A percentile compares a stretch with the other conserved stretches of the same genome.
Conservation (phyloP, 2,888 invertebrate genomes). For the Beris chalybata region DNA sequence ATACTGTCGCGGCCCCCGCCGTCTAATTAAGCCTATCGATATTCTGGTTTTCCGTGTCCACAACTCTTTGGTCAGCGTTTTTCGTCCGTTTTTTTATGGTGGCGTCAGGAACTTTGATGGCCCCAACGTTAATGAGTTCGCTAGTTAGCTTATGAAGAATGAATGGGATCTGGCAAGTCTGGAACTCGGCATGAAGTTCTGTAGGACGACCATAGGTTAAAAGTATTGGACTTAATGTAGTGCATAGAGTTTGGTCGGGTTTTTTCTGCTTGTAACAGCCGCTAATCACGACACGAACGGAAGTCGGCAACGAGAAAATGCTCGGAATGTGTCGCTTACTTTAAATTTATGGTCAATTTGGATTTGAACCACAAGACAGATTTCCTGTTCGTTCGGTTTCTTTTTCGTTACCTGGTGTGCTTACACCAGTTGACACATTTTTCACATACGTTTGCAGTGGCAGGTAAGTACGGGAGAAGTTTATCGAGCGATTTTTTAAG, state of each 20-base stretch:
- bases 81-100: constrained; percentile 23
- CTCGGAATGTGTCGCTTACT: constrained; percentile 43
- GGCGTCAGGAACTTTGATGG: constrained; percentile 24
- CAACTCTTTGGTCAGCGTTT: background rate
- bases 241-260: background rate
- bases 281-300: constrained; percentile 41
- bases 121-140: constrained; percentile 13
- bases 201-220: background rate
- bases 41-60: constrained; percentile 43
- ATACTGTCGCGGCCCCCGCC: constrained; percentile 14
- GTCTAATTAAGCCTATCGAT: constrained; percentile 43
- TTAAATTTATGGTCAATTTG: constrained; percentile 43
- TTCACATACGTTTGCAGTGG: too few relatives aligned
- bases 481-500: too few relatives aligned
- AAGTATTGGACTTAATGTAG: background rate
- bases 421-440: too few relatives aligned
- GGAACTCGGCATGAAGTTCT: background rate
- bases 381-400: constrained; percentile 18
- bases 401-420: constrained; percentile 10
- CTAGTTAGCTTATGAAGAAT: constrained; percentile 15
- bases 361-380: constrained; percentile 37
- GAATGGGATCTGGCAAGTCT: constrained; percentile 13
- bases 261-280: constrained; percentile 29
- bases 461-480: too few relatives aligned
- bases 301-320: constrained; percentile 42